Conservation (phyloP, 1,140 invertebrate species). For the Drosophila murphyi region DNA sequence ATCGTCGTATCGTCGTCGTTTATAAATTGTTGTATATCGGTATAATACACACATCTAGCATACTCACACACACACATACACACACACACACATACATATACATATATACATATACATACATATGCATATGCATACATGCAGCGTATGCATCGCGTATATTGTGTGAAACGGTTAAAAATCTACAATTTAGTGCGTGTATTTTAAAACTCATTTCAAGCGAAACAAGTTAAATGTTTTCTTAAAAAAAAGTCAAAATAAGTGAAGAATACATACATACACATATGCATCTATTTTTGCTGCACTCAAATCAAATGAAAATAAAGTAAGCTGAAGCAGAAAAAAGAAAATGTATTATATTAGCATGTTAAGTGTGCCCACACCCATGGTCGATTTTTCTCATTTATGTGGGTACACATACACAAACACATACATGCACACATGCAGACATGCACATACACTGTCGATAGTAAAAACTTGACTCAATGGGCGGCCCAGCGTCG, state of each 20-base stretch:
- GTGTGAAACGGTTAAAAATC: slow-evolving; percentile 39
- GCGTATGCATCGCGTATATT: slow-evolving; percentile 48
- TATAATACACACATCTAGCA: slow-evolving; percentile 77
- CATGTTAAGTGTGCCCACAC: slow-evolving; percentile 68
- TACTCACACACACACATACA: slow-evolving; percentile 55
- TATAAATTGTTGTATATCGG: slow-evolving; percentile 82
- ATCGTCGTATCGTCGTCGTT: slow-evolving; percentile 79
- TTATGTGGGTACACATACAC: slow-evolving; percentile 38
- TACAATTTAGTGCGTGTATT: slow-evolving; percentile 62
- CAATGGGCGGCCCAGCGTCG: slow-evolving; percentile 57
- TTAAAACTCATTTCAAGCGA: slow-evolving; percentile 65
- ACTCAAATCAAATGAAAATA: slow-evolving; percentile 25
- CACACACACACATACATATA: slow-evolving; percentile 34
- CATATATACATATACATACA: slow-evolving; percentile 41
- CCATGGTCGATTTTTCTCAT: slow-evolving; percentile 77
- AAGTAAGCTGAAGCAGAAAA: slow-evolving; percentile 38
- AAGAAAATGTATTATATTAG: slow-evolving; percentile 48
- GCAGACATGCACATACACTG: slow-evolving; percentile 19
- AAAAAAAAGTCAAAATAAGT: slow-evolving; percentile 39
- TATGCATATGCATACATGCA: slow-evolving; percentile 30
- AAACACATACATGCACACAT: slow-evolving; percentile 17
- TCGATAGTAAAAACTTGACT: slow-evolving; percentile 65
- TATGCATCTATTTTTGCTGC: slow-evolving; percentile 37
- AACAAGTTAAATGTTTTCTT: slow-evolving; percentile 36
- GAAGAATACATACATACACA: slow-evolving; percentile 30